Evolutionary conservation across 2,888 invertebrate genomes (phyloP), one percentile per base, ranked within the genome.

Genomic region (Pogonocherus hispidulus): DNA sequence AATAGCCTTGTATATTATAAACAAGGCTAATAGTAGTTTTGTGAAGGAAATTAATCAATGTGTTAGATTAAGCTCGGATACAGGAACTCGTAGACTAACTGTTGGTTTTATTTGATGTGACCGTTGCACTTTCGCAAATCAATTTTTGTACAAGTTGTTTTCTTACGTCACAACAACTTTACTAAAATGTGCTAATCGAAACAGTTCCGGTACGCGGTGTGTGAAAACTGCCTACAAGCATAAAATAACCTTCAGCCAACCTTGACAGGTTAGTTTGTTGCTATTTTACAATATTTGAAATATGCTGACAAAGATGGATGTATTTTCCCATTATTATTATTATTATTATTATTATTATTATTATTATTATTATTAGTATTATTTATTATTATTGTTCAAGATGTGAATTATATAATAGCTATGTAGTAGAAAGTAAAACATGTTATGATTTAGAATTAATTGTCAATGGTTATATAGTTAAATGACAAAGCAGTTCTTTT

Each of bases 231-330:
- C 49, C 35, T 35, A 49, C 49, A 20, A 16, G 46, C n/a, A 46
- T 23, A 16, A 22, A 46, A 59, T 18, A 59, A 59, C 49, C 60
- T 49, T 60, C 32, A 19, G 22, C n/a, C 49, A 9, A 60, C 60
- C 60, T 60, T 60, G 60, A n/a, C n/a, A 35, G 37, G 60, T 60
- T 49, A 60, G 49, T 60, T 32, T 22, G 35, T 27, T 60, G 60
- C 18, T 49, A n/a, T 49, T 60, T 32, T 20, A 60, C 49, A 56
- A 56, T 56, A 44, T 9, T 44, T 44, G 20, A 49, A 49, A 41
- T 49, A 47, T 60, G 49, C 19, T 37, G 49, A 19, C 49, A 8
- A 32, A 60, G 60, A 56, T 56, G 41, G 23, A 59, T 59, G 23
- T 52, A 32, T 32, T 27, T 23, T 46, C 46, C 11, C 47, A 47